These are phyloP conservation scores for Amphiduros pacificus DNA, from an alignment of 2,888 invertebrate species.

Conservation along the genomic window DNA sequence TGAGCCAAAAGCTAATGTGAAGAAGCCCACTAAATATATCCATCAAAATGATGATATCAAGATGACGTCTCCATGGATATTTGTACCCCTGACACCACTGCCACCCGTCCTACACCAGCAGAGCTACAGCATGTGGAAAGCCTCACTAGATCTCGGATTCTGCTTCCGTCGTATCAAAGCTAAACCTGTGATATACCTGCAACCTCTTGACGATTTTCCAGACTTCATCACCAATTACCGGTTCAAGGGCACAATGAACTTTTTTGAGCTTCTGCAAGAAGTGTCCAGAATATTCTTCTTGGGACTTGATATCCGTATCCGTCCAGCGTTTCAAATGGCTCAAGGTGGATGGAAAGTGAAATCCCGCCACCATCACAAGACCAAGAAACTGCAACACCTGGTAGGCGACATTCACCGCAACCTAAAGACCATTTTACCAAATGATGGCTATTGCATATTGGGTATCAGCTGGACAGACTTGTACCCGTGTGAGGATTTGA, in stretches of 20 bases:
- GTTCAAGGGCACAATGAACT: slow-evolving; percentile 15
- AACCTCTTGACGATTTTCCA: slow-evolving; percentile 48
- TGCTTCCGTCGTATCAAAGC: slow-evolving; percentile 33
- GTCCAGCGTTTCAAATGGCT: slow-evolving; percentile 33
- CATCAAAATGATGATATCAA: too few species aligned
- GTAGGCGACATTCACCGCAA: slow-evolving; percentile 41
- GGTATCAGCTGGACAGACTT: slow-evolving; percentile 56
- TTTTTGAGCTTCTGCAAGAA: slow-evolving; percentile 37
- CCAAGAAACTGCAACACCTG: slow-evolving; percentile 42
- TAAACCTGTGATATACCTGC: slow-evolving; percentile 43
- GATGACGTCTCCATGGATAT: too few species aligned
- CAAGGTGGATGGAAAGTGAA: slow-evolving; percentile 38
- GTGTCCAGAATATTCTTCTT: slow-evolving; percentile 45
- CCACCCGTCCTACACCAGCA: slow-evolving; percentile 24
- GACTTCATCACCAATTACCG: slow-evolving; percentile 39
- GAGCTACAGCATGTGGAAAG: slow-evolving; percentile 47
- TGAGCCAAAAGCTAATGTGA: too few species aligned
- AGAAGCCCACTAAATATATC: too few species aligned
- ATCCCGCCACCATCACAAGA: slow-evolving; percentile 35
- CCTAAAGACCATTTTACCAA: slow-evolving; percentile 38
- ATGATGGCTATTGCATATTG: slow-evolving; percentile 45
- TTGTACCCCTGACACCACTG: not conserved
- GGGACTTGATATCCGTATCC: slow-evolving; percentile 39
- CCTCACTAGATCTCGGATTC: slow-evolving; percentile 34
- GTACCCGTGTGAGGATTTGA: slow-evolving; percentile 50